A percentile compares a stretch with the other conserved stretches of the same genome.
These are phyloP conservation scores for Neomonachus schauinslandi DNA, from an alignment of 2,113 vertebrate species.

Conservation along the genomic window DNA sequence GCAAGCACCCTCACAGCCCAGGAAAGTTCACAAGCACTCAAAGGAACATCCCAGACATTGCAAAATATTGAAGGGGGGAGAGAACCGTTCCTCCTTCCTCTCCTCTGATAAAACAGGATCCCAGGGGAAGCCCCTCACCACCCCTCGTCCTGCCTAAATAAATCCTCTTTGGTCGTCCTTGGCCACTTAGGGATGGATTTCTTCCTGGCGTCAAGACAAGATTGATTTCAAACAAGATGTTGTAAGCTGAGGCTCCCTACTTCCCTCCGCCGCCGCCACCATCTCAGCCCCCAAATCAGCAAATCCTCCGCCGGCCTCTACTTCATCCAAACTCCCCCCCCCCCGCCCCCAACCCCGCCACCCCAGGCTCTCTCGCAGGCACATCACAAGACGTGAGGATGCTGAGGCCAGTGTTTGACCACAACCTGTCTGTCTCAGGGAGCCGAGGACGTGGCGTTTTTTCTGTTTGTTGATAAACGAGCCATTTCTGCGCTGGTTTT, in stretches of 20 bases:
- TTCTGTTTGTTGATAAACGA: neutral
- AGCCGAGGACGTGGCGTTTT: neutral
- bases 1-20: neutral
- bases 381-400: neutral
- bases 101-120: neutral
- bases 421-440: neutral
- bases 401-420: neutral
- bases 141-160: neutral
- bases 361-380: neutral
- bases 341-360: rapidly evolving
- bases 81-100: rapidly evolving
- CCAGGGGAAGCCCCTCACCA: neutral
- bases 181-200: neutral
- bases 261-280: neutral
- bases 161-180: neutral
- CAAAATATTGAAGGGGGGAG: neutral
- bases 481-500: neutral
- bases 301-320: neutral
- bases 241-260: neutral
- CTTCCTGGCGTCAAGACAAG: neutral
- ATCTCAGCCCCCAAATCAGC: neutral
- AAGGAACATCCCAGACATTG: neutral
- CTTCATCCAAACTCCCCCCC: neutral
- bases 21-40: neutral
- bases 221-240: neutral